Evolutionary conservation across 2,797 vertebrate genomes (phyloP).

Genomic region (Muraenolepis orangiensis): DNA sequence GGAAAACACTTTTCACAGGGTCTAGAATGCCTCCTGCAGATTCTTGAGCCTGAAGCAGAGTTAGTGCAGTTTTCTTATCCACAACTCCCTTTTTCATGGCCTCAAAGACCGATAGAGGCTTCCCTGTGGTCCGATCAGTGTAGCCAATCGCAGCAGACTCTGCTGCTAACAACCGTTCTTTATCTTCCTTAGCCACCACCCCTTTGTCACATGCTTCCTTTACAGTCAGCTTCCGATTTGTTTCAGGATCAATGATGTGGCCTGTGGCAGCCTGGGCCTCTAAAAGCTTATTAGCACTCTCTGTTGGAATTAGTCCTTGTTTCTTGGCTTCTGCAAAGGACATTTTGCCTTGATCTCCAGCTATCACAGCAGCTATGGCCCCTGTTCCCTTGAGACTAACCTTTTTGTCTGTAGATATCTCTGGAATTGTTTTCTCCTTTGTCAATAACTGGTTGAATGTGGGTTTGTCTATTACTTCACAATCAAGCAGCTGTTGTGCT

Average conservation of each 20-base stretch:
- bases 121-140: conserved; percentile 80
- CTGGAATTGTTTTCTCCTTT: conserved; percentile 75
- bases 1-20: conserved; percentile 77
- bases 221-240: conserved; percentile 77
- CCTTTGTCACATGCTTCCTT: conserved; percentile 82
- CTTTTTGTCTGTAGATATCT: conserved; percentile 81
- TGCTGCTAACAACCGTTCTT: conserved; percentile 82
- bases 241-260: conserved; percentile 83
- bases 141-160: conserved; percentile 85
- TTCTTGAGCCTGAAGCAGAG: conserved; percentile 78
- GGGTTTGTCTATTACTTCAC: conserved; percentile 63
- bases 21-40: conserved; percentile 78
- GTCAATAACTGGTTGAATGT: conserved; percentile 74
- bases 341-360: conserved; percentile 71
- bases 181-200: conserved; percentile 82
- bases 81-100: conserved; percentile 85
- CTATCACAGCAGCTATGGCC: conserved; percentile 76
- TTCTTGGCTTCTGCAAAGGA: conserved; percentile 74
- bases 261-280: conserved; percentile 87
- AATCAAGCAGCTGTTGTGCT: conserved; percentile 80
- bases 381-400: conserved; percentile 73
- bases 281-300: conserved; percentile 55
- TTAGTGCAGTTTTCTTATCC: conserved; percentile 82
- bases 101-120: conserved; percentile 84
- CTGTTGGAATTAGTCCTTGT: conserved; percentile 53